Percentiles rank a stretch among this genome's conserved stretches.
phyloP scores from a whole-genome alignment of 2,113 vertebrate genomes.

The Hyla sarda region DNA sequence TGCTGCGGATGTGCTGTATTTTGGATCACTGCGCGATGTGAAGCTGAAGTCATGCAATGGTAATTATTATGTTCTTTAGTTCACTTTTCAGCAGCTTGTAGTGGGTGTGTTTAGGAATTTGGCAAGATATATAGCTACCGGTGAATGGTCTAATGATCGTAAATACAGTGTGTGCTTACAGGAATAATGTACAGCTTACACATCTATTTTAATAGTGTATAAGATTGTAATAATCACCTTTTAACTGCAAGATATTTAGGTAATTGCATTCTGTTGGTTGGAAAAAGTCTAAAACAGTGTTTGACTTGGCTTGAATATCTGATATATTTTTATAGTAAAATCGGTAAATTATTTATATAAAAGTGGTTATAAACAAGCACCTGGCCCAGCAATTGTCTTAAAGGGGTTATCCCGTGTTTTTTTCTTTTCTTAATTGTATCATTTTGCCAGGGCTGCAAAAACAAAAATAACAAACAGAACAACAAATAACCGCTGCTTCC shows the following conservation, averaged over 20 bases:
- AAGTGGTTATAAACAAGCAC: not conserved
- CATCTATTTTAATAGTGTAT: not conserved
- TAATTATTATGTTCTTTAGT: not conserved
- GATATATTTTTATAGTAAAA: not conserved
- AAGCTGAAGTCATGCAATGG: not conserved
- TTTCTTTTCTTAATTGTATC: no score
- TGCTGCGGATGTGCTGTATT: not conserved
- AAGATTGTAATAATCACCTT: not conserved
- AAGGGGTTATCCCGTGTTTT: no score
- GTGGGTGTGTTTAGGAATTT: slow-evolving; percentile 4
- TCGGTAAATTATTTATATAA: not conserved
- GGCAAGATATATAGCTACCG: not conserved
- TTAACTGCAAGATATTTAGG: not conserved
- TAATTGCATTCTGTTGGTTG: not conserved
- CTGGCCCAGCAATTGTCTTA: not conserved
- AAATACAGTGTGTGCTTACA: slow-evolving; percentile 11
- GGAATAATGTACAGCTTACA: not conserved
- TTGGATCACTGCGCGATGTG: not conserved
- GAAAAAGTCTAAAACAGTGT: not conserved
- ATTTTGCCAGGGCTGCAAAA: no score
- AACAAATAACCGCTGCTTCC: no score
- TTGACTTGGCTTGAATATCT: not conserved
- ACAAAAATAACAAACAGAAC: no score
- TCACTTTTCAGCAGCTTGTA: slow-evolving; percentile 9
- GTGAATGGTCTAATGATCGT: slow-evolving; percentile 9